Percentiles rank a stretch among this genome's conserved stretches.
Conservation (phyloP, 2,113 vertebrate genomes). For the Piprites chloris region DNA sequence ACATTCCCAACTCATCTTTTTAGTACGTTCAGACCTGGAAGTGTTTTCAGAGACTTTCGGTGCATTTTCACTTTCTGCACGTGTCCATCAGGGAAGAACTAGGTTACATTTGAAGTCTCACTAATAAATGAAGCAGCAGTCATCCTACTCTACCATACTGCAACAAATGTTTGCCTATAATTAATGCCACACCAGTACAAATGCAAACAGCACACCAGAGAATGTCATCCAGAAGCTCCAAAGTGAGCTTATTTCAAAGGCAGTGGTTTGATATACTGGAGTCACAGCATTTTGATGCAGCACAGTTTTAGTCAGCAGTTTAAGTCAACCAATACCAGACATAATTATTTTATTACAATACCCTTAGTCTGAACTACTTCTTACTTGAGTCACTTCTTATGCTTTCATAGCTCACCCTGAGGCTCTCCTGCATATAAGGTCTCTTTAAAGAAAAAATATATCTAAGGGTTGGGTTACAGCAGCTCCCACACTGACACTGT, state of each 20-base stretch:
- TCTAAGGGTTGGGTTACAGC: neutral
- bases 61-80: neutral
- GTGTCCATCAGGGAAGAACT: neutral
- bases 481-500: neutral
- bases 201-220: neutral
- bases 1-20: neutral
- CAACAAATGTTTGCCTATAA: neutral
- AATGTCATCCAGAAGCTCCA: neutral
- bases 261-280: neutral
- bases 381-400: neutral
- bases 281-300: neutral
- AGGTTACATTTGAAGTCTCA: neutral
- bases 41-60: neutral
- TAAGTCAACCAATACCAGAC: neutral
- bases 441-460: neutral
- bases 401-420: neutral
- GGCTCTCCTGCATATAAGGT: neutral
- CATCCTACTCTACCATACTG: neutral
- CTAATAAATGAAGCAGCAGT: neutral
- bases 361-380: neutral
- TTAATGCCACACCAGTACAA: neutral
- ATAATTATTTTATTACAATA: slow-evolving; percentile 1
- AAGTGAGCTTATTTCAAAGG: neutral
- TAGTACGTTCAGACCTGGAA: neutral
- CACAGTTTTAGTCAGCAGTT: neutral